Conservation (phyloP, 2,888 invertebrate species). For the Bombyx huttoni region DNA sequence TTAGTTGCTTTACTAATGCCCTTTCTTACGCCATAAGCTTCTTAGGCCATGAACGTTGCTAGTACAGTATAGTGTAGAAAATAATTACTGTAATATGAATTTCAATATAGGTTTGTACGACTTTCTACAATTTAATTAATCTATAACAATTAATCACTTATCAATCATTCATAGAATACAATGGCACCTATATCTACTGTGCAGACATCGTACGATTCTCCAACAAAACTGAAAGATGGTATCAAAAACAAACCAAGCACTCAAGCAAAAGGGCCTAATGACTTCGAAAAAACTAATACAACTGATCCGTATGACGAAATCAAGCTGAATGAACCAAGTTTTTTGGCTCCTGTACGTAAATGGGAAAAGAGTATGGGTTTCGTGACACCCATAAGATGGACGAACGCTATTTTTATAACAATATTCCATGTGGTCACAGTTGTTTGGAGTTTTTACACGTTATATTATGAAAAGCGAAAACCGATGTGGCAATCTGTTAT, state of each 20-base stretch:
- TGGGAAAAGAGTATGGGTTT: slow-evolving; percentile 61
- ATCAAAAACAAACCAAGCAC: slow-evolving; percentile 13
- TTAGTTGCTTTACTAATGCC: too few relatives aligned
- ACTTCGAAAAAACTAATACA: background rate
- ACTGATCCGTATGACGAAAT: slow-evolving; percentile 25
- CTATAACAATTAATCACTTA: background rate
- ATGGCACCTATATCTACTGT: slow-evolving; percentile 27
- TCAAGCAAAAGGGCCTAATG: background rate
- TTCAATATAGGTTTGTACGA: too few relatives aligned
- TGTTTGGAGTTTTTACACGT: slow-evolving; percentile 34
- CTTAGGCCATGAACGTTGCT: too few relatives aligned
- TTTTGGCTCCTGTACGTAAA: slow-evolving; percentile 26
- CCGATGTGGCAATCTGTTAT: slow-evolving; percentile 50
- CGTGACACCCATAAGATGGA: slow-evolving; percentile 76
- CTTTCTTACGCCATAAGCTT: too few relatives aligned
- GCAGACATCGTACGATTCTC: slow-evolving; percentile 16
- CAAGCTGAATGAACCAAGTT: slow-evolving; percentile 25
- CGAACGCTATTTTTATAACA: slow-evolving; percentile 69
- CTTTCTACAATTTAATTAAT: background rate
- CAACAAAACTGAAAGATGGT: slow-evolving; percentile 8
- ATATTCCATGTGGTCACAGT: slow-evolving; percentile 48
- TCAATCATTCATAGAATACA: slow-evolving; percentile 13
- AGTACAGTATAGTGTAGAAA: background rate
- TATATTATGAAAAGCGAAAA: background rate
- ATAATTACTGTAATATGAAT: too few relatives aligned